A percentile compares a stretch with the other conserved stretches of the same genome.
phyloP scores from a whole-genome alignment of 2,797 vertebrate species.

The Balearica regulorum region DNA sequence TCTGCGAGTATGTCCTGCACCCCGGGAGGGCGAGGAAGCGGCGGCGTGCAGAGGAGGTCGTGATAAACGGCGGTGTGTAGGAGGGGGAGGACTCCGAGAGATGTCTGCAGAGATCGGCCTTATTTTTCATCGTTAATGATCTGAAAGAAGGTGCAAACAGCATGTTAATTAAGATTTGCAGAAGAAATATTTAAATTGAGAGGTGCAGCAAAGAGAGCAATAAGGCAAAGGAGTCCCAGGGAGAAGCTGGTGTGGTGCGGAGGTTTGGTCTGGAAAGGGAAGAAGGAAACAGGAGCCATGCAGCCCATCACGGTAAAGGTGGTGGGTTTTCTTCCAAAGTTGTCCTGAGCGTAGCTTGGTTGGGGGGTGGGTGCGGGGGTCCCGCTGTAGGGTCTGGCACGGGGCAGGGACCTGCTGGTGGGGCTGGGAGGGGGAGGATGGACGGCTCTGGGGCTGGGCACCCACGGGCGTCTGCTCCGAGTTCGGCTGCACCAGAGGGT shows the following conservation, averaged over 20 bases:
- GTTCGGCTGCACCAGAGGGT: background rate
- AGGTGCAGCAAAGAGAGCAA: background rate
- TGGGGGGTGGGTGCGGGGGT: rapidly evolving
- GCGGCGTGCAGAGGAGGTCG: background rate
- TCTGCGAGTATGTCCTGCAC: background rate
- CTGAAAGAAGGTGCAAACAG: background rate
- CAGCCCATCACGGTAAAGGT: rapidly evolving
- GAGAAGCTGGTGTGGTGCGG: background rate
- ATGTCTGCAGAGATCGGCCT: background rate
- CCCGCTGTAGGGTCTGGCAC: background rate
- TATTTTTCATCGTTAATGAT: constrained; percentile 21
- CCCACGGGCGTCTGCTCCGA: rapidly evolving
- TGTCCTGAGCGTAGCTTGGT: rapidly evolving
- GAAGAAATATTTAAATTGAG: background rate
- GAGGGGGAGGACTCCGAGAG: background rate
- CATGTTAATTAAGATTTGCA: background rate
- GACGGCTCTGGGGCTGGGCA: background rate
- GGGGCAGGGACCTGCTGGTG: background rate
- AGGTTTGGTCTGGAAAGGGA: background rate
- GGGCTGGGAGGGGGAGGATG: background rate
- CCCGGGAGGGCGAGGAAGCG: background rate
- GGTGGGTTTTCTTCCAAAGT: background rate
- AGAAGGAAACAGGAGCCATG: background rate
- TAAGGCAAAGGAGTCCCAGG: background rate
- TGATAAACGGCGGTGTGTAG: background rate